These are phyloP conservation scores for Solenopsis fugax DNA, from an alignment of 1,140 invertebrate genomes.

Conservation along the genomic window DNA sequence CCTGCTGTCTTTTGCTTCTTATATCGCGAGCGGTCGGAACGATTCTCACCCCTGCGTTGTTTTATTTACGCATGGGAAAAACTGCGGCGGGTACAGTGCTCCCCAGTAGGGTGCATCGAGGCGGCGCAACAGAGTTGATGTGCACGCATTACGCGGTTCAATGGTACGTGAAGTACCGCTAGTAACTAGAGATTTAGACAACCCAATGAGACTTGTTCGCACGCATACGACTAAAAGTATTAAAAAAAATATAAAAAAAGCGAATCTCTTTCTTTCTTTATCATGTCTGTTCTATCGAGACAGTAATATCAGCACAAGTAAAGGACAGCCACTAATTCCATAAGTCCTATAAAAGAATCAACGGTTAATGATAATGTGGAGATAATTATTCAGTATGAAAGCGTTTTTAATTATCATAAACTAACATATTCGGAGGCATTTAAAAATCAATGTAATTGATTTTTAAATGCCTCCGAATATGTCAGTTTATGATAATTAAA, in stretches of 20 bases:
- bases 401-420: too few species aligned
- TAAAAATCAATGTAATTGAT: neutral
- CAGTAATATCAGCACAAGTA: neutral
- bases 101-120: constrained; percentile 49
- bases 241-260: neutral
- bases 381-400: neutral
- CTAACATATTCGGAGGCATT: too few species aligned
- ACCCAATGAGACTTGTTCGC: constrained; percentile 58
- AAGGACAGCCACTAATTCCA: neutral
- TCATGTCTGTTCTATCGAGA: neutral
- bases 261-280: neutral
- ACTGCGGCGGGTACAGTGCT: constrained; percentile 33
- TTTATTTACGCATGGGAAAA: constrained; percentile 50
- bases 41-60: neutral
- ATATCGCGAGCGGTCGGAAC: neutral
- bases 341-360: neutral
- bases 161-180: constrained; percentile 68
- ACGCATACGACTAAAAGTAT: constrained; percentile 58
- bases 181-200: constrained; percentile 66
- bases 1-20: constrained; percentile 11
- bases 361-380: neutral
- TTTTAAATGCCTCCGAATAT: neutral
- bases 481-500: neutral
- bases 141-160: constrained; percentile 71
- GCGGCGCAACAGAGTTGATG: constrained; percentile 56